phyloP scores from a whole-genome alignment of 2,888 invertebrate species.

The Chalcis sispes region DNA sequence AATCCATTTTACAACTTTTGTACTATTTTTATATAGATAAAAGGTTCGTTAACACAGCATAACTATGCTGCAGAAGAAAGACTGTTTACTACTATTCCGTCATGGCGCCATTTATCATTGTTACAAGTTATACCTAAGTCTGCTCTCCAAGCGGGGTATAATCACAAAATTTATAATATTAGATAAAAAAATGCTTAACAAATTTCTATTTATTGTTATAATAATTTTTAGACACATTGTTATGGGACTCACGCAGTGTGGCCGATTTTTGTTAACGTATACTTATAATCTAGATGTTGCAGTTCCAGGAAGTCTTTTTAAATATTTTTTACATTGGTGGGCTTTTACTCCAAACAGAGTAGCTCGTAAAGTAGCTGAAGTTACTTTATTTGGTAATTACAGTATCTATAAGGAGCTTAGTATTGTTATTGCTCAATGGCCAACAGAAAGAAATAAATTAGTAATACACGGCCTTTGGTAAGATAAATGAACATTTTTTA shows the following conservation, averaged over 20 bases:
- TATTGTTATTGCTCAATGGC: slow-evolving; percentile 85
- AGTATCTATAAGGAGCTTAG: slow-evolving; percentile 77
- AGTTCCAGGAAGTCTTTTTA: slow-evolving; percentile 70
- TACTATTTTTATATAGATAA: slow-evolving; percentile 64
- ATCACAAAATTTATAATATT: slow-evolving; percentile 13
- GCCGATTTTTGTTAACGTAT: slow-evolving; percentile 93
- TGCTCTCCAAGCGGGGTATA: slow-evolving; percentile 73
- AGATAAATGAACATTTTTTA: slow-evolving; percentile 50
- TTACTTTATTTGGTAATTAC: slow-evolving; percentile 80
- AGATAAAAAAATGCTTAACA: not conserved
- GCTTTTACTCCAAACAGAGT: slow-evolving; percentile 79
- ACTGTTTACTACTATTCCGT: slow-evolving; percentile 71
- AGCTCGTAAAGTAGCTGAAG: slow-evolving; percentile 79
- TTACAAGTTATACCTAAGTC: slow-evolving; percentile 73
- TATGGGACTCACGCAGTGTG: slow-evolving; percentile 96
- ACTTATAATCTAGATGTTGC: slow-evolving; percentile 76
- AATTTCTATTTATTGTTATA: slow-evolving; percentile 33
- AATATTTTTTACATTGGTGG: slow-evolving; percentile 84
- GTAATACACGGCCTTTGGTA: slow-evolving; percentile 84
- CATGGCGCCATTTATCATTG: slow-evolving; percentile 72
- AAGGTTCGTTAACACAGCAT: slow-evolving; percentile 71
- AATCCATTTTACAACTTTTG: not conserved
- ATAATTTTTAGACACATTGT: slow-evolving; percentile 86
- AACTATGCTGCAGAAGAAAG: slow-evolving; percentile 73
- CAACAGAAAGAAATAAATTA: slow-evolving; percentile 81